Evolutionary conservation across 2,797 vertebrate species (phyloP).

Genomic region (Mycteria americana): DNA sequence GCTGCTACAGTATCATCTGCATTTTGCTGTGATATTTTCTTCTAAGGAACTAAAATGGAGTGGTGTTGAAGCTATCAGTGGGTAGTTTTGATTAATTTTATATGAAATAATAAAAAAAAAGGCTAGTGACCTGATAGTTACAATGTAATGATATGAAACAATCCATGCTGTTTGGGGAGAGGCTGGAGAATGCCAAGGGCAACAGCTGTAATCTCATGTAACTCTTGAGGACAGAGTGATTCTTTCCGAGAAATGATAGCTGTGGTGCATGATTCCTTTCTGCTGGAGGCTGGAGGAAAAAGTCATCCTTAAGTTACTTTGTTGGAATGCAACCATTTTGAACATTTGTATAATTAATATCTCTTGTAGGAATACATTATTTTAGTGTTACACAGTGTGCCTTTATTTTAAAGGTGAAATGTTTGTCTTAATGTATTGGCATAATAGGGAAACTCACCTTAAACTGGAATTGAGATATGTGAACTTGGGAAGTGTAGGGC

Average conservation of each 20-base stretch:
- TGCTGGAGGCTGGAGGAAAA: not conserved
- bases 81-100: not conserved
- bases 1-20: not conserved
- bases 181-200: not conserved
- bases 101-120: not conserved
- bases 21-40: not conserved
- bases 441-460: not conserved
- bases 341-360: not conserved
- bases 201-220: not conserved
- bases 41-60: not conserved
- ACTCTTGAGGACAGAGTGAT: not conserved
- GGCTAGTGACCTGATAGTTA: not conserved
- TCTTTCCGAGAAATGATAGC: not conserved
- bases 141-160: not conserved
- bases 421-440: not conserved
- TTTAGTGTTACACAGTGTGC: not conserved
- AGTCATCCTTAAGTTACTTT: not conserved
- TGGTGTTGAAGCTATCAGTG: not conserved
- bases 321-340: not conserved
- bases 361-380: not conserved
- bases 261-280: not conserved
- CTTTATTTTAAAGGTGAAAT: not conserved
- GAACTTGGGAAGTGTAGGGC: not conserved
- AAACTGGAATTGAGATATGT: not conserved
- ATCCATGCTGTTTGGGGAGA: not conserved